Conservation (phyloP, 2,888 invertebrate species). For the Euclidia mi region DNA sequence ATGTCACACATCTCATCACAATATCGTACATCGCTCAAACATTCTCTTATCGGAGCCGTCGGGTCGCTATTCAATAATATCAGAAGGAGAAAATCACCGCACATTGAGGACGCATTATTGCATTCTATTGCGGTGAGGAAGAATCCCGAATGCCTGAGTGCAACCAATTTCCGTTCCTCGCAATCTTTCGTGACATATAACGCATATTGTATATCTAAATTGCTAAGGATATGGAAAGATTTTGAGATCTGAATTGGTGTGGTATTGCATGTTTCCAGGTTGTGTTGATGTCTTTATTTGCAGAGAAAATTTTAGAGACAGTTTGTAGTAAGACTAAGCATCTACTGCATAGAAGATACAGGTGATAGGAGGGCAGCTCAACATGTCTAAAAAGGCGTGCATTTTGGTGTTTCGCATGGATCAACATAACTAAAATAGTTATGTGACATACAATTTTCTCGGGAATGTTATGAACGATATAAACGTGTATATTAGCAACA, state of each 20-base stretch:
- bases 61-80: slow-evolving; percentile 15
- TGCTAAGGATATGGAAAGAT: slow-evolving; percentile 17
- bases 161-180: slow-evolving; percentile 44
- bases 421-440: too few species aligned
- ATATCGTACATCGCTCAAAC: neutral
- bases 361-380: too few species aligned
- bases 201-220: slow-evolving; percentile 17
- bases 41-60: slow-evolving; percentile 13
- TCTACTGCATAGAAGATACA: too few species aligned
- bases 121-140: slow-evolving; percentile 41
- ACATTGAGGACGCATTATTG: slow-evolving; percentile 40
- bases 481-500: too few species aligned
- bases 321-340: too few species aligned
- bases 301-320: too few species aligned
- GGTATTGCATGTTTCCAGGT: neutral
- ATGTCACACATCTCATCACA: neutral
- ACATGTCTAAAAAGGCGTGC: too few species aligned
- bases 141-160: slow-evolving; percentile 44
- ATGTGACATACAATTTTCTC: too few species aligned
- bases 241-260: slow-evolving; percentile 8
- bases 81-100: slow-evolving; percentile 34
- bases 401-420: too few species aligned
- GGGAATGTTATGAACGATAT: too few species aligned
- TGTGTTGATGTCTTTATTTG: slow-evolving; percentile 1
- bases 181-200: slow-evolving; percentile 30